phyloP scores from a whole-genome alignment of 1,140 invertebrate species.

The Drosophila busckii region DNA sequence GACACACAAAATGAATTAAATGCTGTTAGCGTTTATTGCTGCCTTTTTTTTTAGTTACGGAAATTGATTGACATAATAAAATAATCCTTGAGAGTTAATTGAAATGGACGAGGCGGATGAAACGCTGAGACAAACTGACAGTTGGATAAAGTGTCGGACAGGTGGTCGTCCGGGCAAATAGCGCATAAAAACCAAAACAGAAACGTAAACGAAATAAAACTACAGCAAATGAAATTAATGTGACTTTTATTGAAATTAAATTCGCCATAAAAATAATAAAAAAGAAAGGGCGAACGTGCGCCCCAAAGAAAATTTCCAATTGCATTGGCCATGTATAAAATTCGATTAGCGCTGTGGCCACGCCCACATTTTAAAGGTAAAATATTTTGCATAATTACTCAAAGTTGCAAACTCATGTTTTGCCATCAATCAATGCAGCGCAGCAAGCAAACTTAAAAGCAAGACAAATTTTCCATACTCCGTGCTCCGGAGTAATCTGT shows the following conservation, averaged over 20 bases:
- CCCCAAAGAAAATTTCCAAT: too few relatives aligned
- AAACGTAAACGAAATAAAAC: neutral
- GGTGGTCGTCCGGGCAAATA: constrained; percentile 16
- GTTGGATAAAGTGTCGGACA: constrained; percentile 50
- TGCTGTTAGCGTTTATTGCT: constrained; percentile 33
- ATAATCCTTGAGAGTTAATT: constrained; percentile 75
- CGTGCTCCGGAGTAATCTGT: too few relatives aligned
- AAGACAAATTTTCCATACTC: too few relatives aligned
- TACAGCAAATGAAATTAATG: constrained; percentile 69
- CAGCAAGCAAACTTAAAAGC: constrained; percentile 50
- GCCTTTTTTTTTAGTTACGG: constrained; percentile 70
- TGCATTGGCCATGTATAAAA: too few relatives aligned
- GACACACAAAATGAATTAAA: constrained; percentile 14
- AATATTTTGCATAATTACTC: too few relatives aligned
- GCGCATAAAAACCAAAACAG: constrained; percentile 23
- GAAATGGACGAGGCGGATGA: constrained; percentile 55
- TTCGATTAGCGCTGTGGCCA: too few relatives aligned
- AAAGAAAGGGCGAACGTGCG: too few relatives aligned
- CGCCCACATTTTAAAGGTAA: too few relatives aligned
- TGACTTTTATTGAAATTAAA: constrained; percentile 72
- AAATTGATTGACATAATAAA: constrained; percentile 77
- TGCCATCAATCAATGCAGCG: constrained; percentile 65
- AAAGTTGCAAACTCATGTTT: too few relatives aligned
- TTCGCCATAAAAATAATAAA: constrained; percentile 50
- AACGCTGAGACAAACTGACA: constrained; percentile 12